Evolutionary conservation across 2,888 invertebrate species (phyloP).

Genomic region (Ectropis crepuscularia): DNA sequence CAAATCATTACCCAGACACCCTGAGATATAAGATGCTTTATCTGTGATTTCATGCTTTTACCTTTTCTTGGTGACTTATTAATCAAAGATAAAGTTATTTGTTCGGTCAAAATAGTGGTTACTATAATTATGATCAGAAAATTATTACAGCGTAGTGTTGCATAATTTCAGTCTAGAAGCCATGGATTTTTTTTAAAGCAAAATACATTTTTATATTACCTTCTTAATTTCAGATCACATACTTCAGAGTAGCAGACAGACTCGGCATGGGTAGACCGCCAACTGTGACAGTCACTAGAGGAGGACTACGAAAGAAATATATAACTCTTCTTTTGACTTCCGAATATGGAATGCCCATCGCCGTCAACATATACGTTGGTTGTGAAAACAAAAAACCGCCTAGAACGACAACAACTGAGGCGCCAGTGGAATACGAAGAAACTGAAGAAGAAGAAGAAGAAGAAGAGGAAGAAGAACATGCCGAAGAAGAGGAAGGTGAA

Average conservation of each 20-base stretch:
- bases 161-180: too few species aligned
- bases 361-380: constrained; percentile 70
- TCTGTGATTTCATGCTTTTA: too few species aligned
- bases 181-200: too few species aligned
- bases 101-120: too few species aligned
- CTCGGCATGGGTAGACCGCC: constrained; percentile 63
- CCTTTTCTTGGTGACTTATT: too few species aligned
- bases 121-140: too few species aligned
- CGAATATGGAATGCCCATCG: constrained; percentile 60
- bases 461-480: not conserved
- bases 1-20: too few species aligned
- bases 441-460: not conserved
- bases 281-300: constrained; percentile 57
- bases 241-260: constrained; percentile 67
- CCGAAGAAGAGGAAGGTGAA: not conserved
- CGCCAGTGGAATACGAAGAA: not conserved
- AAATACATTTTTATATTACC: too few species aligned
- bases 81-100: too few species aligned
- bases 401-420: constrained; percentile 14
- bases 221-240: constrained; percentile 61
- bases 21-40: too few species aligned
- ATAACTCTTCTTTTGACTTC: constrained; percentile 59
- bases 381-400: constrained; percentile 57
- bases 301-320: constrained; percentile 61
- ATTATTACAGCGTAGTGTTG: too few species aligned